Evolutionary conservation across 2,888 invertebrate genomes (phyloP).

Genomic region (Dicyrtoma fusca): DNA sequence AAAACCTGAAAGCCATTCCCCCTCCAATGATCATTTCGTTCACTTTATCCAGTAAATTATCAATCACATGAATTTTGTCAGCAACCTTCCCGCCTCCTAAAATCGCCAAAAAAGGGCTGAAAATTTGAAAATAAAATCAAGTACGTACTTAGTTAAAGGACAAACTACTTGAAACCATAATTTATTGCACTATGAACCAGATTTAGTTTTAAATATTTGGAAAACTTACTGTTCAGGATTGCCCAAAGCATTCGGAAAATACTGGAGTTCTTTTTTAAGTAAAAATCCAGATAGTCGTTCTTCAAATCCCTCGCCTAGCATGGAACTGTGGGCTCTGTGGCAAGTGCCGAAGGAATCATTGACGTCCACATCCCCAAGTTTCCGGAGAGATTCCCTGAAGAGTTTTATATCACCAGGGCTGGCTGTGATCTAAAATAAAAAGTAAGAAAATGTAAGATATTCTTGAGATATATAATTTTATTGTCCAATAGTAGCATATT

Average conservation of each 20-base stretch:
- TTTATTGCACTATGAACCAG: too few species aligned
- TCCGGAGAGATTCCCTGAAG: conserved; percentile 86
- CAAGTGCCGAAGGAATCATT: conserved; percentile 99
- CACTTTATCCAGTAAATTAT: conserved; percentile 96
- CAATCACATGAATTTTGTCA: conserved; percentile 97
- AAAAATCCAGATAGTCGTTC: conserved; percentile 92
- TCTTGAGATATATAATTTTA: too few species aligned
- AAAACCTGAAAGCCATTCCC: conserved; percentile 99
- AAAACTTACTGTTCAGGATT: conserved; percentile 77
- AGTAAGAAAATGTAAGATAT: too few species aligned
- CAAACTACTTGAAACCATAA: too few species aligned
- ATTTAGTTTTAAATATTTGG: too few species aligned
- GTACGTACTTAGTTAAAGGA: too few species aligned
- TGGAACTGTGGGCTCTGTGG: conserved; percentile 88
- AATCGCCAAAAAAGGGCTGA: conserved; percentile 93
- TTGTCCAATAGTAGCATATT: too few species aligned
- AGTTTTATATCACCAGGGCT: conserved; percentile 79
- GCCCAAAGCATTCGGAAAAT: conserved; percentile 96
- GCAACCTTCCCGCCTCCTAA: conserved; percentile 99
- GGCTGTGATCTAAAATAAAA: conserved; percentile 74
- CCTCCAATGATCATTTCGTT: conserved; percentile 99
- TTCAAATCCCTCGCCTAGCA: conserved; percentile 95
- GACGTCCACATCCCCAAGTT: conserved; percentile 89
- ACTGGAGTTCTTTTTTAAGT: conserved; percentile 93
- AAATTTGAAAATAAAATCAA: conserved; percentile 45